phyloP scores from a whole-genome alignment of 2,888 invertebrate species.

The Hypomecis punctinalis region DNA sequence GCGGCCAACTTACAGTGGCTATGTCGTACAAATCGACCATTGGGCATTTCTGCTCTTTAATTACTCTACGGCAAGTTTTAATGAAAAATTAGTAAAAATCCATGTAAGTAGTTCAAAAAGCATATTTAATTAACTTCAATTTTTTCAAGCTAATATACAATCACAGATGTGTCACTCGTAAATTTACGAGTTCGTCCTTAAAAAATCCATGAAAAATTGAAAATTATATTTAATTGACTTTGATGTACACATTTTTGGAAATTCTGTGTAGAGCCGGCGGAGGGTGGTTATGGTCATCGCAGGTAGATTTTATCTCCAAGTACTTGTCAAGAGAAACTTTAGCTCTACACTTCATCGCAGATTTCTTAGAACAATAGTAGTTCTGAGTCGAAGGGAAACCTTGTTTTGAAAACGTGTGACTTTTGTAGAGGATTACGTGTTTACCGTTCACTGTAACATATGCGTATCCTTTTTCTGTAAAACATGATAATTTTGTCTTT shows the following conservation, averaged over 20 bases:
- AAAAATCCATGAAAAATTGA: too few relatives aligned
- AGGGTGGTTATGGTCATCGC: slow-evolving; percentile 33
- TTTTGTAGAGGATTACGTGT: slow-evolving; percentile 36
- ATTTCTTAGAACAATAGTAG: slow-evolving; percentile 42
- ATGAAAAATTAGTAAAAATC: too few relatives aligned
- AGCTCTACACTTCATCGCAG: slow-evolving; percentile 39
- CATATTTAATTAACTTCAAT: too few relatives aligned
- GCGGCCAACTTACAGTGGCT: too few relatives aligned
- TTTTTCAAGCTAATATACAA: too few relatives aligned
- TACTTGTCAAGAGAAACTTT: slow-evolving; percentile 36
- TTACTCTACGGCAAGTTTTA: too few relatives aligned
- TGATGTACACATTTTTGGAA: neutral
- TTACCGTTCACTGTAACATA: slow-evolving; percentile 35
- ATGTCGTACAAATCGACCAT: too few relatives aligned
- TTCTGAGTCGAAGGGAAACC: slow-evolving; percentile 23
- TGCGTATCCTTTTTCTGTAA: slow-evolving; percentile 6
- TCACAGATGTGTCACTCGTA: too few relatives aligned
- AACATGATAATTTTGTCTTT: too few relatives aligned
- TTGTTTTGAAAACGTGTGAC: slow-evolving; percentile 41
- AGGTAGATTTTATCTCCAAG: slow-evolving; percentile 15
- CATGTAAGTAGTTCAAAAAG: too few relatives aligned
- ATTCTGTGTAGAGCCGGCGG: slow-evolving; percentile 18
- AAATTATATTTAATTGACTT: neutral
- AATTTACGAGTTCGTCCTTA: too few relatives aligned
- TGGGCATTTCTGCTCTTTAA: too few relatives aligned